These are phyloP conservation scores for Apoda limacodes DNA, from an alignment of 2,888 invertebrate species.

Conservation along the genomic window DNA sequence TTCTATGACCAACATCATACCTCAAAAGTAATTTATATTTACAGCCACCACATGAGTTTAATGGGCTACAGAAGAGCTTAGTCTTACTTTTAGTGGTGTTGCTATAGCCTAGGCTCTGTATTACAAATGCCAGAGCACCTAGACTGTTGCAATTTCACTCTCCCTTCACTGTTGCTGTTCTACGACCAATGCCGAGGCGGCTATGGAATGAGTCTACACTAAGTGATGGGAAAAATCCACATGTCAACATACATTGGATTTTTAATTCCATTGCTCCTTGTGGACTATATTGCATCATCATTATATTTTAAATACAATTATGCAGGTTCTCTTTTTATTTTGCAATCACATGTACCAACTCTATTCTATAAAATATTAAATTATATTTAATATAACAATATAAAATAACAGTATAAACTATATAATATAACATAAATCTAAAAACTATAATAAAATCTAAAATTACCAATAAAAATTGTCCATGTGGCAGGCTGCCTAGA, in stretches of 20 bases:
- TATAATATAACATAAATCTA: not conserved
- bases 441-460: not conserved
- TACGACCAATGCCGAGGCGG: slow-evolving; percentile 21
- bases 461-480: not conserved
- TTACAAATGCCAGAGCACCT: slow-evolving; percentile 32
- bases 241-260: slow-evolving; percentile 58
- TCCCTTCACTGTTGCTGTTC: slow-evolving; percentile 20
- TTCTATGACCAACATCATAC: too few species aligned
- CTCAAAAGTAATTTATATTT: too few species aligned
- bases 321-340: slow-evolving; percentile 8
- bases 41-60: too few species aligned
- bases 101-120: slow-evolving; percentile 53
- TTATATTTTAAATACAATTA: slow-evolving; percentile 7
- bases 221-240: slow-evolving; percentile 63
- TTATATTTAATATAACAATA: not conserved
- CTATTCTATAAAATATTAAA: not conserved
- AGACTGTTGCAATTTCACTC: slow-evolving; percentile 44
- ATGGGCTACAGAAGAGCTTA: too few species aligned
- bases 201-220: slow-evolving; percentile 43
- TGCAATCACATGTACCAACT: not conserved
- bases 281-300: slow-evolving; percentile 48
- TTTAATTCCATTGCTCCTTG: slow-evolving; percentile 61
- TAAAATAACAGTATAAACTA: not conserved
- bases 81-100: too few species aligned
- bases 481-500: too few species aligned